Evolutionary conservation across 1,140 invertebrate genomes (phyloP).

Genomic region (Drosophila setifemur): DNA sequence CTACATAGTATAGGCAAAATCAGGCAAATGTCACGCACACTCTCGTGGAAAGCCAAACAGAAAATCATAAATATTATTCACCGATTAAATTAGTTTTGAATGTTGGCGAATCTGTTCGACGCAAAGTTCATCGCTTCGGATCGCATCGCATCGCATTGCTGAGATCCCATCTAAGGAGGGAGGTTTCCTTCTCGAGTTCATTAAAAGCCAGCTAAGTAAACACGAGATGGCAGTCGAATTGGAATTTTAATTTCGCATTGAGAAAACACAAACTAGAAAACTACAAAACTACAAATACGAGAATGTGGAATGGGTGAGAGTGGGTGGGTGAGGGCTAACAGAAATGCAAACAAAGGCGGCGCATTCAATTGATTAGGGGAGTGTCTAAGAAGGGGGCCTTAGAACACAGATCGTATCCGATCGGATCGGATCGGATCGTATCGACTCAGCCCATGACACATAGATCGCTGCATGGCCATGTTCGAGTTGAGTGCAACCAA

Average conservation of each 20-base stretch:
- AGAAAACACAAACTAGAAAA: slow-evolving; percentile 48
- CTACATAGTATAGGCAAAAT: slow-evolving; percentile 49
- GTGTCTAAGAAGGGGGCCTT: slow-evolving; percentile 15
- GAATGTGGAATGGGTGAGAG: slow-evolving; percentile 10
- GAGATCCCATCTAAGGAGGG: no score
- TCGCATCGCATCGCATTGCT: no score
- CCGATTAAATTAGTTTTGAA: slow-evolving; percentile 43
- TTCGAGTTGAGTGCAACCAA: slow-evolving; percentile 47
- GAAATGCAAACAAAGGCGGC: slow-evolving; percentile 64
- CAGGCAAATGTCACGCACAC: slow-evolving; percentile 62
- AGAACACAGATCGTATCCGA: not conserved
- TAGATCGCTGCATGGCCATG: not conserved
- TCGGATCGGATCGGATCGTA: slow-evolving; percentile 12
- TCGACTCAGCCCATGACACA: not conserved
- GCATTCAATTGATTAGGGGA: slow-evolving; percentile 68
- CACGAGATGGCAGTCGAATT: slow-evolving; percentile 53
- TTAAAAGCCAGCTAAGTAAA: slow-evolving; percentile 51
- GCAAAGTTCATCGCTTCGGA: slow-evolving; percentile 4
- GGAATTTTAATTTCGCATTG: slow-evolving; percentile 76
- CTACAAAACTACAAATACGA: no score
- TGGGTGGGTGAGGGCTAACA: not conserved
- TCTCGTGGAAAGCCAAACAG: slow-evolving; percentile 2
- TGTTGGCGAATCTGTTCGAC: slow-evolving; percentile 24
- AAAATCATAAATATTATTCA: slow-evolving; percentile 38
- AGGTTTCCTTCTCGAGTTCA: slow-evolving; percentile 6